Conservation (phyloP, 1,140 invertebrate species). For the Aphaenogaster floridana region DNA sequence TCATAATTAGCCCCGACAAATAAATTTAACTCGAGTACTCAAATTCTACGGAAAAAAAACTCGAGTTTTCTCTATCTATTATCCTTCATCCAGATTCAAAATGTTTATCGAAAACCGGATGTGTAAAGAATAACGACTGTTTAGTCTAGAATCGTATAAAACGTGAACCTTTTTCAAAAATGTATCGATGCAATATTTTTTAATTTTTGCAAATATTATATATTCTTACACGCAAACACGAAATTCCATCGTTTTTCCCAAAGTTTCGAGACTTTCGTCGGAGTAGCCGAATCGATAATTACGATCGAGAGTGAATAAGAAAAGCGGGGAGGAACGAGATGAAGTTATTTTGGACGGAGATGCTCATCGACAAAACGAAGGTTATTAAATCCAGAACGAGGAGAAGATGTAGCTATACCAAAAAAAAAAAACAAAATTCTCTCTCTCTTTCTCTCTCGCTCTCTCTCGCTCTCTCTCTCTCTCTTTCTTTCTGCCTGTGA, state of each 20-base stretch:
- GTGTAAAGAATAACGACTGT: neutral
- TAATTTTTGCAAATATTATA: neutral
- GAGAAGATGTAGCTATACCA: neutral
- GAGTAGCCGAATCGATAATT: constrained; percentile 28
- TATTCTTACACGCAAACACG: neutral
- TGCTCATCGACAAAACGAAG: constrained; percentile 52
- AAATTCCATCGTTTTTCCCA: neutral
- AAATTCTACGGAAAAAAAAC: neutral
- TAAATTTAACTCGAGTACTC: neutral
- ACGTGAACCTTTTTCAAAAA: neutral
- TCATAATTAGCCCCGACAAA: constrained; percentile 37
- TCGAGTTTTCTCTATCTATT: neutral
- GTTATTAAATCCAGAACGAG: constrained; percentile 42
- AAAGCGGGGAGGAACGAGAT: constrained; percentile 12
- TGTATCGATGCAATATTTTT: neutral
- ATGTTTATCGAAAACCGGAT: neutral
- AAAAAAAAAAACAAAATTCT: constrained; percentile 47
- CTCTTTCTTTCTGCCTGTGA: neutral
- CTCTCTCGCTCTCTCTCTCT: neutral
- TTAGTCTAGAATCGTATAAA: neutral
- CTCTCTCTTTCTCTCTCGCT: neutral
- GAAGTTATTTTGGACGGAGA: constrained; percentile 32
- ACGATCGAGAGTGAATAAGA: constrained; percentile 7
- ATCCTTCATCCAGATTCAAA: neutral
- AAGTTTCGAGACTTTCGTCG: neutral